Percentiles rank a stretch among this genome's conserved stretches.
These are phyloP conservation scores for Imbricaverruca yamaguchii DNA, from an alignment of 2,888 invertebrate genomes.

Conservation along the genomic window DNA sequence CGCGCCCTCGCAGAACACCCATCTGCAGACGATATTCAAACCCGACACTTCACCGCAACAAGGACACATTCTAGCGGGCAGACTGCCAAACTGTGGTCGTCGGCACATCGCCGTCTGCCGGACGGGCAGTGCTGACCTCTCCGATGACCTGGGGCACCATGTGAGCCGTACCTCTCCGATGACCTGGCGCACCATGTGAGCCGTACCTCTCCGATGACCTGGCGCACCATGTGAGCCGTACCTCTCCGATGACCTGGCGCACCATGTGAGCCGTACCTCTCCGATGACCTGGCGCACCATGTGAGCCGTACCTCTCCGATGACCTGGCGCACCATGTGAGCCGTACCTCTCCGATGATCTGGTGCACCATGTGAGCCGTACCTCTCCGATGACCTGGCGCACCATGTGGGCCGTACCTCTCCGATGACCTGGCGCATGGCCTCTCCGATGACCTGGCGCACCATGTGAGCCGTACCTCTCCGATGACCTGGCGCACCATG, in stretches of 20 bases:
- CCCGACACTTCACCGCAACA: not conserved
- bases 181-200: constrained; percentile 66
- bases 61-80: not conserved
- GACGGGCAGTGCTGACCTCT: constrained; percentile 46
- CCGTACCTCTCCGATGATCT: constrained; percentile 83
- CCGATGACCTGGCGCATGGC: constrained; percentile 76
- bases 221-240: constrained; percentile 67
- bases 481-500: constrained; percentile 72
- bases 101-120: not conserved
- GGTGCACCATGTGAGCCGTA: constrained; percentile 67
- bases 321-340: constrained; percentile 66
- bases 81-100: not conserved
- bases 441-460: constrained; percentile 76
- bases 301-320: constrained; percentile 75
- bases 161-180: constrained; percentile 75
- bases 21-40: not conserved
- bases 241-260: constrained; percentile 72
- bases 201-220: constrained; percentile 83
- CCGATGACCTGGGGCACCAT: constrained; percentile 76
- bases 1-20: not conserved
- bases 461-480: constrained; percentile 68
- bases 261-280: constrained; percentile 71
- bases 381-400: constrained; percentile 72
- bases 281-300: constrained; percentile 75
- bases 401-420: constrained; percentile 71